Conservation (phyloP, 2,888 invertebrate genomes). For the Mantis religiosa region DNA sequence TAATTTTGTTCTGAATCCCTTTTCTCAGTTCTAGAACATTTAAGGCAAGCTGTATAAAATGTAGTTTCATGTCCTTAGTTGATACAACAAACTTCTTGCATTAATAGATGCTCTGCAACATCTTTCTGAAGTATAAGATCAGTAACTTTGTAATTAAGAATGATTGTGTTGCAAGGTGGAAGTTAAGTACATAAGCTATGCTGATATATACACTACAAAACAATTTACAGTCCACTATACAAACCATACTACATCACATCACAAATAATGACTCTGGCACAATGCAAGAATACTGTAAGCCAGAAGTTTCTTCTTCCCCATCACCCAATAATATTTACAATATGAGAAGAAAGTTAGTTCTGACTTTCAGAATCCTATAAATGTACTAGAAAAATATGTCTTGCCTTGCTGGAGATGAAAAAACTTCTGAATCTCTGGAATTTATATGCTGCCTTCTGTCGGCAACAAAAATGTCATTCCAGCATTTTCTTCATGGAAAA, state of each 20-base stretch:
- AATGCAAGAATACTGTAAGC: neutral
- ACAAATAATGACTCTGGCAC: neutral
- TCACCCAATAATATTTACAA: neutral
- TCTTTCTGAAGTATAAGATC: neutral
- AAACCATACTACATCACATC: neutral
- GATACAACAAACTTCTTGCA: neutral
- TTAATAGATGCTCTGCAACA: neutral
- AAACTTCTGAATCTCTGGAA: slow-evolving; percentile 1
- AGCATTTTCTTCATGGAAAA: neutral
- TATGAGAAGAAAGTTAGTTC: neutral
- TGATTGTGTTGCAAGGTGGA: neutral
- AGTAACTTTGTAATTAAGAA: neutral
- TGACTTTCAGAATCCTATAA: neutral
- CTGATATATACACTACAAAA: neutral
- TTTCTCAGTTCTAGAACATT: neutral
- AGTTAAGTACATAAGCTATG: neutral
- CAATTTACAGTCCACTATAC: neutral
- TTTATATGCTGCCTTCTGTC: neutral
- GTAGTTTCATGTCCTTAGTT: neutral
- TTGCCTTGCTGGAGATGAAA: slow-evolving; percentile 2
- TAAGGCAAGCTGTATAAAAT: neutral
- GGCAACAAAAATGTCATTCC: neutral
- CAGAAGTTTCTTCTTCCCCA: neutral
- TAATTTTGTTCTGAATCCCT: neutral
- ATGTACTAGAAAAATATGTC: neutral